Conservation (phyloP, 2,888 invertebrate genomes). For the Acanthosepion pharaonis region DNA sequence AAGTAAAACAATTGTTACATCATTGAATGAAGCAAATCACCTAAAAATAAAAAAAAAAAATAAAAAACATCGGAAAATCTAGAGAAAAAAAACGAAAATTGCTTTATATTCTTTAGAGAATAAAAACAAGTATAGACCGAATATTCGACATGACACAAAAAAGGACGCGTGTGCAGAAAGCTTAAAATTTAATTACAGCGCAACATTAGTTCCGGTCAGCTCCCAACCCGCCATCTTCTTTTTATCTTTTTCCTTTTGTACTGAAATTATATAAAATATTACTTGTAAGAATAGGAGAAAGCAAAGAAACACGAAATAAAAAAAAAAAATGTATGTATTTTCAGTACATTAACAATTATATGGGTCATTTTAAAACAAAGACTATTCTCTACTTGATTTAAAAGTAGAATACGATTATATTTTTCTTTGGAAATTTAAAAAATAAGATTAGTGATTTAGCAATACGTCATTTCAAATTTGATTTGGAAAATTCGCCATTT, state of each 20-base stretch:
- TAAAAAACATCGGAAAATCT: background rate
- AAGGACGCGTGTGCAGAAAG: background rate
- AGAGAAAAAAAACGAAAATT: background rate
- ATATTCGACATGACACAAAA: background rate
- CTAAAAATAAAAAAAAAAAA: background rate
- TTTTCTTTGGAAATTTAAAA: too few relatives aligned
- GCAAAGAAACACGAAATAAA: background rate
- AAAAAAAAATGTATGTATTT: background rate
- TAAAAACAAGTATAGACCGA: background rate
- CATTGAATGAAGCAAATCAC: background rate
- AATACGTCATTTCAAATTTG: too few relatives aligned
- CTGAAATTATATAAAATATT: background rate
- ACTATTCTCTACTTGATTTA: background rate
- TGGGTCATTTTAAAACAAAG: background rate
- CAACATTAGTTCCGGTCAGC: background rate
- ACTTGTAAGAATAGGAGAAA: background rate
- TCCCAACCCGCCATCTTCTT: background rate
- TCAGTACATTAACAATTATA: background rate
- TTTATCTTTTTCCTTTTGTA: background rate
- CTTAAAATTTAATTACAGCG: background rate
- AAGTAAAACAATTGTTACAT: background rate
- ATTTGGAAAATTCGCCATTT: too few relatives aligned
- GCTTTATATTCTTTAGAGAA: background rate
- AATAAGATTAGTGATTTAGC: too few relatives aligned
- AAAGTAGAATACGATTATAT: background rate